A percentile compares a stretch with the other conserved stretches of the same genome.
Evolutionary conservation across 2,888 invertebrate species (phyloP).

Genomic region (Magallana nippona): DNA sequence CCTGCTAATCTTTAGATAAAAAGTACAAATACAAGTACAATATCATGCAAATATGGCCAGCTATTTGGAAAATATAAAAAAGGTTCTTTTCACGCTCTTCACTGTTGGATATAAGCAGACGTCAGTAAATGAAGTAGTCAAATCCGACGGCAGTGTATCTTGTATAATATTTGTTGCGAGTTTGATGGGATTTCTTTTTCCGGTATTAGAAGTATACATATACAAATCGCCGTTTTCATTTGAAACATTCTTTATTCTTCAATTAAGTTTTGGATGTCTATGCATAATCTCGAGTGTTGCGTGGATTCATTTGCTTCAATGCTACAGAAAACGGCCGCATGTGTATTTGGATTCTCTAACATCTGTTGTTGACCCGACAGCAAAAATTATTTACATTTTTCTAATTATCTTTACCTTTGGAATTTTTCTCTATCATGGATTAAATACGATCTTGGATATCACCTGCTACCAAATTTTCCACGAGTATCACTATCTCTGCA

Average conservation of each 20-base stretch:
- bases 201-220: not conserved
- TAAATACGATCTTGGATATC: not conserved
- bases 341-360: not conserved
- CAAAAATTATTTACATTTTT: not conserved
- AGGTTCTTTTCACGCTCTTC: no score
- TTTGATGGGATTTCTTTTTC: not conserved
- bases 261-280: slow-evolving; percentile 7
- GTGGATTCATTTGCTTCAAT: not conserved
- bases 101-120: no score
- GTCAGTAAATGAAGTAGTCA: no score
- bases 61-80: no score
- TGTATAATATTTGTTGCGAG: not conserved
- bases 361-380: not conserved
- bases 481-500: slow-evolving; percentile 3
- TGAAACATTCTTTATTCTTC: not conserved
- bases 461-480: not conserved
- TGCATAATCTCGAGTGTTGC: not conserved
- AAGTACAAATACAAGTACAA: no score
- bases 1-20: no score
- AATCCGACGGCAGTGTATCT: not conserved
- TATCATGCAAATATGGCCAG: no score
- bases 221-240: not conserved
- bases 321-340: not conserved
- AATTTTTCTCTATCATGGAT: not conserved
- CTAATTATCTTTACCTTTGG: not conserved